Percentiles rank a stretch among this genome's conserved stretches.
phyloP scores from a whole-genome alignment of 2,888 invertebrate genomes.

The Nymphalis c-album region DNA sequence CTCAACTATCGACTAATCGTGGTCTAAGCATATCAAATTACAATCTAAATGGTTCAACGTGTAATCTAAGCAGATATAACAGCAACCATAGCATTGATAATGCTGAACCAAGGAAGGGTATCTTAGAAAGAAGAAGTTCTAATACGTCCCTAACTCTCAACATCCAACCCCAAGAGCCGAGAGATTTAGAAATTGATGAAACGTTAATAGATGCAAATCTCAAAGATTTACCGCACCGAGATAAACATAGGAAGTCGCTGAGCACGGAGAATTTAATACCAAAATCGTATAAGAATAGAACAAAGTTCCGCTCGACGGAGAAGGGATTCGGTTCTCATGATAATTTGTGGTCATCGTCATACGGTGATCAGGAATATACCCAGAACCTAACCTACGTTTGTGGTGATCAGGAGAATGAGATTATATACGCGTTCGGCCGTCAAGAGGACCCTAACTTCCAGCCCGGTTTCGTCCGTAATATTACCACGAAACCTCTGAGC shows the following conservation, averaged over 20 bases:
- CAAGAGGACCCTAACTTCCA: constrained; percentile 67
- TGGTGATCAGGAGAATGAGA: constrained; percentile 77
- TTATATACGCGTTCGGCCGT: constrained; percentile 73
- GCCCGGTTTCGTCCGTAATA: constrained; percentile 73
- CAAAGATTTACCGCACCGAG: constrained; percentile 64
- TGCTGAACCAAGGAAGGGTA: constrained; percentile 79
- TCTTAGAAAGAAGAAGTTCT: constrained; percentile 88
- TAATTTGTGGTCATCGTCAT: constrained; percentile 75
- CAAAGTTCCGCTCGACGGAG: constrained; percentile 56
- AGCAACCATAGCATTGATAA: constrained; percentile 77
- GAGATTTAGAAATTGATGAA: constrained; percentile 75
- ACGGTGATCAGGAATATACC: constrained; percentile 65
- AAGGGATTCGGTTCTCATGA: constrained; percentile 76
- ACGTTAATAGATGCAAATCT: constrained; percentile 60
- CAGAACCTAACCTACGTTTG: constrained; percentile 72
- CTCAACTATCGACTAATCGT: constrained; percentile 70
- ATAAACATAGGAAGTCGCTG: constrained; percentile 79
- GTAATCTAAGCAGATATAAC: constrained; percentile 74
- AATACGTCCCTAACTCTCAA: constrained; percentile 90
- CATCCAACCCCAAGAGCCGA: constrained; percentile 70
- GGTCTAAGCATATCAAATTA: constrained; percentile 78
- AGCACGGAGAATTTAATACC: constrained; percentile 83
- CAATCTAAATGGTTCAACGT: constrained; percentile 75
- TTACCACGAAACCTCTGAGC: constrained; percentile 84
- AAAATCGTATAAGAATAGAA: constrained; percentile 73